Conservation (phyloP, 2,797 vertebrate genomes). For the Cichlasoma orientale region DNA sequence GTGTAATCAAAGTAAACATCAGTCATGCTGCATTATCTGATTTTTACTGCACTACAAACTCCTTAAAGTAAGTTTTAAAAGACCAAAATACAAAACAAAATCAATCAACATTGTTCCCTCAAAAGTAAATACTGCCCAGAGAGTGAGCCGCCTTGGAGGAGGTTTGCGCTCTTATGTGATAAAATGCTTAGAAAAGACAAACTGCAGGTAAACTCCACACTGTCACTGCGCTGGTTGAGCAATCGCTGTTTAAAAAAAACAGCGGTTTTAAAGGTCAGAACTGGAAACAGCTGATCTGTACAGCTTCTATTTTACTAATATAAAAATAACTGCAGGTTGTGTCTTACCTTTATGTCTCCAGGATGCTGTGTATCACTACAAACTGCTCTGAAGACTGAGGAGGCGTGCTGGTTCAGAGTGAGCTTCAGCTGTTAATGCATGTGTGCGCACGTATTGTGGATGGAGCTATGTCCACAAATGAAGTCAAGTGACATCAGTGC, state of each 20-base stretch:
- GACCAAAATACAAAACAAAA: no score
- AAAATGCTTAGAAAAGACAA: neutral
- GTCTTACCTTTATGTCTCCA: conserved; percentile 54
- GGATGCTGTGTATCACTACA: conserved; percentile 16
- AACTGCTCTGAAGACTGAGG: conserved; percentile 30
- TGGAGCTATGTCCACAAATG: conserved; percentile 22
- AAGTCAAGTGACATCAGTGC: conserved; percentile 53
- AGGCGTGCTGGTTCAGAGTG: conserved; percentile 7
- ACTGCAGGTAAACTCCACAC: neutral
- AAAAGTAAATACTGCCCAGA: neutral
- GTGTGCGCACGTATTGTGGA: conserved; percentile 28
- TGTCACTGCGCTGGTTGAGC: neutral
- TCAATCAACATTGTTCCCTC: neutral
- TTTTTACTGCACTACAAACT: neutral
- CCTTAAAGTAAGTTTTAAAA: no score
- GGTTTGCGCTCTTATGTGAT: no score
- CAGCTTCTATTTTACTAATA: neutral
- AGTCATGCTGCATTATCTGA: no score
- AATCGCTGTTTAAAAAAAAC: neutral
- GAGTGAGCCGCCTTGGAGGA: no score
- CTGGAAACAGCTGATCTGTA: neutral
- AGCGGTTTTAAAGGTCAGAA: neutral
- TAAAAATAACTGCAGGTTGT: neutral
- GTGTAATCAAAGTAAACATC: no score
- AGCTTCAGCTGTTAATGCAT: conserved; percentile 21